These are phyloP conservation scores for Drosophila antonietae DNA, from an alignment of 2,888 invertebrate species.

Conservation along the genomic window DNA sequence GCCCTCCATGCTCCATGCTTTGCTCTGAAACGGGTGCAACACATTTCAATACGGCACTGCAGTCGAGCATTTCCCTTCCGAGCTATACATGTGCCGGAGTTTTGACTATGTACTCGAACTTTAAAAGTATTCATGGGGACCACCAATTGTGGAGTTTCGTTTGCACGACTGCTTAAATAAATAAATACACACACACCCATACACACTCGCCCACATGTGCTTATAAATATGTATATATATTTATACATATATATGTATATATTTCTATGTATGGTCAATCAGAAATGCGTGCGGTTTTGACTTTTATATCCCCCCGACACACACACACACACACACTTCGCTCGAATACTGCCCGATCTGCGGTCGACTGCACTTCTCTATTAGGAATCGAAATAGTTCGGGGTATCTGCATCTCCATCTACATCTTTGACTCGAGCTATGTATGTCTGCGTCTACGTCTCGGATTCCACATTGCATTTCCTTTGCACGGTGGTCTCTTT, in stretches of 20 bases:
- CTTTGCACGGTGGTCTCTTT: slow-evolving; percentile 54
- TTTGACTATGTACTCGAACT: slow-evolving; percentile 51
- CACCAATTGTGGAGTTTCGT: slow-evolving; percentile 66
- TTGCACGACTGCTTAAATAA: slow-evolving; percentile 59
- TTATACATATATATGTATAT: slow-evolving; percentile 14
- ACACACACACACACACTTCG: not conserved
- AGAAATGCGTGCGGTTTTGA: slow-evolving; percentile 52
- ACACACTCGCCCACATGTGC: not conserved
- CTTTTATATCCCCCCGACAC: slow-evolving; percentile 38
- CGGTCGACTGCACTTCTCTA: slow-evolving; percentile 21
- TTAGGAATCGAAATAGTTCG: slow-evolving; percentile 25
- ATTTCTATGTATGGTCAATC: slow-evolving; percentile 56
- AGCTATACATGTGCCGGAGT: slow-evolving; percentile 46
- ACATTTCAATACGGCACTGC: slow-evolving; percentile 10
- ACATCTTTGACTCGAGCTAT: slow-evolving; percentile 5
- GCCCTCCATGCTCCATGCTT: not conserved
- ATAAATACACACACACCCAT: slow-evolving; percentile 46
- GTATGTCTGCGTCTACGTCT: slow-evolving; percentile 9
- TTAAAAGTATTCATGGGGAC: slow-evolving; percentile 59
- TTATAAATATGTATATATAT: not conserved
- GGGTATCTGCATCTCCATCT: slow-evolving; percentile 11
- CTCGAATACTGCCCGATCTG: slow-evolving; percentile 13
- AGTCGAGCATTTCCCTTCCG: slow-evolving; percentile 12
- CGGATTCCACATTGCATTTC: slow-evolving; percentile 37
- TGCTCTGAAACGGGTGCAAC: not conserved